Base-by-base conservation (phyloP, 2,113 vertebrate species). In the Channa argus region DNA sequence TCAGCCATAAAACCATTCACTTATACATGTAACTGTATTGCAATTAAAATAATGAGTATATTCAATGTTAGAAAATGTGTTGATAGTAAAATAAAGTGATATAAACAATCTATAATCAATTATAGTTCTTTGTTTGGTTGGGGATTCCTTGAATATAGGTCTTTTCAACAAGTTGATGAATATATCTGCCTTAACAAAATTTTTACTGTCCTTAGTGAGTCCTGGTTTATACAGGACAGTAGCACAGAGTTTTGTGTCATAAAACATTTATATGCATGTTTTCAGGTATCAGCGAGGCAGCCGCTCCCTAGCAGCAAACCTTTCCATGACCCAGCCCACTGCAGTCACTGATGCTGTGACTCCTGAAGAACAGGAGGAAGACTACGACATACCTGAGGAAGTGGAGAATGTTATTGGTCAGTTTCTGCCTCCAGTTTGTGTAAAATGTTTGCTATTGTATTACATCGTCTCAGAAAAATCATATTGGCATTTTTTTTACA, bases 401-500 rank as follows among this genome's bases (percentile, higher is more conserved):
- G 94, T 99, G 84, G 98, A 99, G 89, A 95, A 90, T 0, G 95
- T 99, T 64, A 95, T 99, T 68, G 98, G 98, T 97, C 60, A 59
- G 95, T 62, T 53, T 71, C 9, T 14, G 10, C 3, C 4, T 70
- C 14, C 1, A 10, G 0, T 63, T 1, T 15, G 2, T 68, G 38
- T 44, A n/a, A 55, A 54, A 11, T 0, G 3, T 12, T 38, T 77
- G 7, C 53, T 1, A 41, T 37, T 41, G 13, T 5, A 38, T 1
- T 36, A 8, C 0, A 0, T 37, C 3, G 24, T 2, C 1, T 37
- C 7, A 36, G 36, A 66, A 77, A 43, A 63, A 0, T 4, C 2
- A 65, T 71, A 3, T 60, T 0, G 5, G 6, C 77, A 6, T 67
- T 39, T 14, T 33, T 90, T 41, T 89, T 90, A 38, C 93, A 99